phyloP scores from a whole-genome alignment of 2,888 invertebrate species.

The Lamellibrachia columna region DNA sequence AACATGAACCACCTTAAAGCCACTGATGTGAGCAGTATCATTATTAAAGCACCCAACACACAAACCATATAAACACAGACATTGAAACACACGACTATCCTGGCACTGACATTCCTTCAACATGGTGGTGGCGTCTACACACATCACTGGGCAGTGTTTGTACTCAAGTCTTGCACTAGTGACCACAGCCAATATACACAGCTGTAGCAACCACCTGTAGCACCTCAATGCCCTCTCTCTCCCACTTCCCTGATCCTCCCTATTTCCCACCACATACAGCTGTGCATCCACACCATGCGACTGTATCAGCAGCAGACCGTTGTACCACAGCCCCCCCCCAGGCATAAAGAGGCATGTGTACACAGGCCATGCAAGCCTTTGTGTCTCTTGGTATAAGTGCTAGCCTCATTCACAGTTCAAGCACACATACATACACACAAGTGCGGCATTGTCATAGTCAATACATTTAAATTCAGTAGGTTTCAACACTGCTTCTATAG shows the following conservation, averaged over 20 bases:
- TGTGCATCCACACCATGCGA: not conserved
- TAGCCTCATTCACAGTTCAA: conserved; percentile 6
- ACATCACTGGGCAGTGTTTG: not conserved
- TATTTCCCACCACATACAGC: not conserved
- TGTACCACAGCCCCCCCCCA: not conserved
- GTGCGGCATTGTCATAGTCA: not conserved
- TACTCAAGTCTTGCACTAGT: not conserved
- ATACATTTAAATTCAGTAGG: not conserved
- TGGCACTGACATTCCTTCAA: not conserved
- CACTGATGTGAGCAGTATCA: not conserved
- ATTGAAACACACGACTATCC: not conserved
- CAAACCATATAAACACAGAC: not conserved
- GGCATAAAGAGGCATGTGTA: not conserved
- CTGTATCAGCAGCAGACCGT: too few relatives aligned
- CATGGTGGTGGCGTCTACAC: conserved; percentile 2
- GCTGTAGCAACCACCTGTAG: not conserved
- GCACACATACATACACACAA: not conserved
- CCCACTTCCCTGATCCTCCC: not conserved
- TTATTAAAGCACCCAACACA: not conserved
- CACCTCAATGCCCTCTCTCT: not conserved
- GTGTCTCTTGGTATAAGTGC: not conserved
- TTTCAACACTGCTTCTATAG: not conserved
- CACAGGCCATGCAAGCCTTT: not conserved
- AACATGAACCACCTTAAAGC: not conserved
- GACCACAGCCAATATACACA: not conserved